Evolutionary conservation across 2,888 invertebrate species (phyloP), one percentile per base, ranked within the genome.

Genomic region (Acanthosoma haemorrhoidale): DNA sequence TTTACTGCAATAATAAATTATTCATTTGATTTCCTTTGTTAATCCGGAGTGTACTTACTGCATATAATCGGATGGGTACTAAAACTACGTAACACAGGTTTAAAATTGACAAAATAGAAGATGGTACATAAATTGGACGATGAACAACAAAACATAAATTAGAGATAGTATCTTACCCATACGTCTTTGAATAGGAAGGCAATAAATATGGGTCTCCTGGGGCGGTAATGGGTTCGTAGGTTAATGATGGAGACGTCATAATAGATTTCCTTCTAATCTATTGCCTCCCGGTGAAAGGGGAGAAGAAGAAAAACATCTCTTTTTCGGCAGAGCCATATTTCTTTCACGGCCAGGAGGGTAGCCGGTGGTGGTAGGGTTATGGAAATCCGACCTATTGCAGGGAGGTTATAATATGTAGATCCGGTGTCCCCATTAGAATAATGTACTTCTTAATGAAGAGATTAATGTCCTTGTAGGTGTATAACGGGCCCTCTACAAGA

Each of bases 391-490:
- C n/a, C n/a, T n/a, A n/a, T n/a, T 21, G 21, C 36, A 61, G 34
- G 36, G 21, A 21, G 34, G 21, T 11, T 36, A 61, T 61, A 61
- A 61, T 36, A 61, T 61, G 61, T 61, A 61, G 61, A 61, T 61
- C 61, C 21, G 36, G 36, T 13, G 5, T 6, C n/a, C 18, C 11
- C 61, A 61, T 61, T 61, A 61, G 32, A 61, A 61, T 61, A 61
- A 61, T 61, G 32, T 21, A 36, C 21, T 36, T 18, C 36, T 36
- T 61, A 61, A 61, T 61, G 61, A 61, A 61, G 61, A 61, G 34
- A 61, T 61, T 61, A 61, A 61, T 61, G 61, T 8, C 34, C 16
- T 61, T 36, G 61, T 61, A 36, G 61, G 61, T 61, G 61, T 61
- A 38, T 36, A 36, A 32, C 61, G 32, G 31, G 32, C 16, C 61